Evolutionary conservation across 2,797 vertebrate species (phyloP).

Genomic region (Acanthurus lineatus): DNA sequence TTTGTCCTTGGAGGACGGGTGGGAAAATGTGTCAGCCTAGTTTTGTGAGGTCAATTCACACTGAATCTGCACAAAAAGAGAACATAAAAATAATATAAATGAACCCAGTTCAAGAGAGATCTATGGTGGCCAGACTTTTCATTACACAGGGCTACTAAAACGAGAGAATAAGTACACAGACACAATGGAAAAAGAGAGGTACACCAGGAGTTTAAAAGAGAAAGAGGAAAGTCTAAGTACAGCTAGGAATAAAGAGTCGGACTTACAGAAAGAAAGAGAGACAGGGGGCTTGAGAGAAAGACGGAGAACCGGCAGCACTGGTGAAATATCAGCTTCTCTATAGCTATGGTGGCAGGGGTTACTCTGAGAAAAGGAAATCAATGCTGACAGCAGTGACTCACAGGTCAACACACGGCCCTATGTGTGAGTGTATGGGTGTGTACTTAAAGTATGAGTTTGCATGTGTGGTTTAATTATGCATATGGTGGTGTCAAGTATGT

Average conservation of each 20-base stretch:
- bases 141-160: background rate
- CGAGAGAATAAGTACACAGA: background rate
- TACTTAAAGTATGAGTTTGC: constrained; percentile 3
- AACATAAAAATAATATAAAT: constrained; percentile 16
- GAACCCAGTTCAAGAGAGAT: constrained; percentile 2
- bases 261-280: constrained; percentile 6
- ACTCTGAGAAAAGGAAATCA: constrained; percentile 89
- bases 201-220: background rate
- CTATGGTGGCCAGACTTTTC: background rate
- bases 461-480: constrained; percentile 59
- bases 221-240: background rate
- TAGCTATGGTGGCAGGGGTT: constrained; percentile 86
- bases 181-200: background rate
- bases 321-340: constrained; percentile 86
- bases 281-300: constrained; percentile 22
- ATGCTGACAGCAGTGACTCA: constrained; percentile 89
- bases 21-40: constrained; percentile 31
- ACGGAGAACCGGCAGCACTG: constrained; percentile 51
- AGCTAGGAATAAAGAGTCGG: constrained; percentile 13
- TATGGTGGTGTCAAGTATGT: constrained; percentile 32
- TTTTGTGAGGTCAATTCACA: constrained; percentile 28
- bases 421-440: constrained; percentile 32
- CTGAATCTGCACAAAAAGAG: background rate
- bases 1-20: constrained; percentile 20
- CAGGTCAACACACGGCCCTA: constrained; percentile 81